These are phyloP conservation scores for Elanoides forficatus DNA, from an alignment of 2,113 vertebrate genomes.

Conservation along the genomic window DNA sequence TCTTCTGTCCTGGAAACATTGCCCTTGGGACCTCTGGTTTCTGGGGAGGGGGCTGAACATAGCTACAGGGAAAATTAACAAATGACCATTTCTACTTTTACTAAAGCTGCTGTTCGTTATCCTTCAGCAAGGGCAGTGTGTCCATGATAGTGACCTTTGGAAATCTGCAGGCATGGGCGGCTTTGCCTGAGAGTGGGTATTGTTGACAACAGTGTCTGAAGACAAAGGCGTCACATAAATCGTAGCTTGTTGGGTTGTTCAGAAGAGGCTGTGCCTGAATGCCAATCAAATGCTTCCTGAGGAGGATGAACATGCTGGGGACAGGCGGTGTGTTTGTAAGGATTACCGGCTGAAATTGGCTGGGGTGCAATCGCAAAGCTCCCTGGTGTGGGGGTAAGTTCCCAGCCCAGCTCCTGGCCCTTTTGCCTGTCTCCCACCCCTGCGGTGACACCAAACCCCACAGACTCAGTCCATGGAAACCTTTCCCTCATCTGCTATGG, in stretches of 20 bases:
- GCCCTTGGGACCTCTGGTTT: neutral
- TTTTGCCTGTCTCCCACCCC: neutral
- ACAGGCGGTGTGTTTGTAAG: neutral
- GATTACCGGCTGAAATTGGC: neutral
- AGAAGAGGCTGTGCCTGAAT: neutral
- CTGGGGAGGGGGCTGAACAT: neutral
- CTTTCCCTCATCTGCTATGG: neutral
- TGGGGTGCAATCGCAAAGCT: neutral
- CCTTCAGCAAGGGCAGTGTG: neutral
- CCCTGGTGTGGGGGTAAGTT: neutral
- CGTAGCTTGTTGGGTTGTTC: neutral
- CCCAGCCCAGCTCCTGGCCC: neutral
- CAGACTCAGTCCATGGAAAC: neutral
- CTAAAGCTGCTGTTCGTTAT: neutral
- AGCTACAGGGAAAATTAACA: neutral
- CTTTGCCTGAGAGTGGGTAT: neutral
- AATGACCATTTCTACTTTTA: neutral
- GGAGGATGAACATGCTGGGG: neutral
- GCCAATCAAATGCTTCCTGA: constrained; percentile 10
- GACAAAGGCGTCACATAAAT: constrained; percentile 34
- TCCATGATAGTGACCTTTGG: neutral
- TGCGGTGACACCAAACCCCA: neutral
- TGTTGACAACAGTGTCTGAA: constrained; percentile 33
- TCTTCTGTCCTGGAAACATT: neutral
- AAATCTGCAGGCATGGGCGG: neutral